These are phyloP conservation scores for Ochotona princeps DNA, from an alignment of 2,113 vertebrate genomes.

Conservation along the genomic window DNA sequence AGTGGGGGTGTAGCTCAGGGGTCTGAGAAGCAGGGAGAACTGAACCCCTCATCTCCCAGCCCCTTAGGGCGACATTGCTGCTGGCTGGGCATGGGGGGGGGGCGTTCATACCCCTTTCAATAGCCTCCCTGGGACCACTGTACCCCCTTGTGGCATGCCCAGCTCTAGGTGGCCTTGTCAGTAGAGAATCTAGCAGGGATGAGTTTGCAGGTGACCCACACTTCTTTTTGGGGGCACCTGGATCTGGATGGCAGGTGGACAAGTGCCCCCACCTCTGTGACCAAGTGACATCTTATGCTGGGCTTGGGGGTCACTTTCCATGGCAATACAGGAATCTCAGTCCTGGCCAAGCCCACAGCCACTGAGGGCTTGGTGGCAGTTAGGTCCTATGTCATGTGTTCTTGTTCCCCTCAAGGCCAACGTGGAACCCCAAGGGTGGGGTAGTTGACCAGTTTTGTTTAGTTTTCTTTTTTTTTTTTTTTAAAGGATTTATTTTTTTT, in stretches of 20 bases:
- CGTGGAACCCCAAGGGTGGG: not conserved
- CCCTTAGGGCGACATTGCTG: not conserved
- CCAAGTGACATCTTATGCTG: not conserved
- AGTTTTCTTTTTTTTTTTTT: too few species aligned
- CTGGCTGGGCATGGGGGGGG: too few species aligned
- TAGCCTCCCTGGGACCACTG: not conserved
- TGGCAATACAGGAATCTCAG: not conserved
- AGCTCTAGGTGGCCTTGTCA: not conserved
- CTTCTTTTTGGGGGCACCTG: not conserved
- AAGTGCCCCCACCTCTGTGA: not conserved
- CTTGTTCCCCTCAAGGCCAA: not conserved
- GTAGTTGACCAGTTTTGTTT: too few species aligned
- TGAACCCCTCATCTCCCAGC: not conserved
- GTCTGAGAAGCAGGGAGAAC: not conserved
- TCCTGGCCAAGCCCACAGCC: not conserved
- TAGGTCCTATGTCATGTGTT: not conserved
- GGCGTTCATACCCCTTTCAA: not conserved
- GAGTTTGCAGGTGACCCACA: not conserved
- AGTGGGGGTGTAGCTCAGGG: not conserved
- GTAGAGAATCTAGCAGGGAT: not conserved
- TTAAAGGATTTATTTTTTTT: too few species aligned
- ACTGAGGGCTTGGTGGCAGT: rapidly evolving
- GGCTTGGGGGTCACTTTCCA: not conserved
- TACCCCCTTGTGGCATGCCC: not conserved
- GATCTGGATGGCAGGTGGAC: not conserved